Evolutionary conservation across 2,113 vertebrate species (phyloP).

Genomic region (Meleagris gallopavo): DNA sequence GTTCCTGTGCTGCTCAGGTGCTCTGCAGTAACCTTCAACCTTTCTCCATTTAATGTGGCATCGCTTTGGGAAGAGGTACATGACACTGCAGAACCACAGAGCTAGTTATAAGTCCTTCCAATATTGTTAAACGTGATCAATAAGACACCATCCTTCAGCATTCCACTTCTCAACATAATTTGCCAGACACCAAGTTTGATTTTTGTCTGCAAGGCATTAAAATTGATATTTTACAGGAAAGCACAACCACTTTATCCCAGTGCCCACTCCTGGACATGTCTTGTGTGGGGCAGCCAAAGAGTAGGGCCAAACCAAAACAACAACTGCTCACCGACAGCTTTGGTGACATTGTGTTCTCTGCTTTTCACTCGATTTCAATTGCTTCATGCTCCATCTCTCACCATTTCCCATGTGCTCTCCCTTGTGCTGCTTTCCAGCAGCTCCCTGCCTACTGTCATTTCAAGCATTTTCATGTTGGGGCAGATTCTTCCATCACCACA

Average conservation of each 20-base stretch:
- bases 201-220: neutral
- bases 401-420: neutral
- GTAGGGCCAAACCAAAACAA: neutral
- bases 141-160: neutral
- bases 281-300: neutral
- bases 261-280: neutral
- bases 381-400: slow-evolving; percentile 3
- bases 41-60: neutral
- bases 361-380: slow-evolving; percentile 18
- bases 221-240: neutral
- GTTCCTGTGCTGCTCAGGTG: neutral
- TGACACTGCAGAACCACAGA: neutral
- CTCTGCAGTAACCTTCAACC: neutral
- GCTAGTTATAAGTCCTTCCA: neutral
- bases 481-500: neutral
- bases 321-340: neutral
- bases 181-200: neutral
- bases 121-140: neutral
- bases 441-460: slow-evolving; percentile 17
- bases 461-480: neutral
- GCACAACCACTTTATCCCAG: neutral
- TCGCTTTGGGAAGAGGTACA: neutral
- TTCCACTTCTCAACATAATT: neutral
- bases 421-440: neutral
- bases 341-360: neutral